These are phyloP conservation scores for Iguana delicatissima DNA, from an alignment of 2,797 vertebrate genomes.

Conservation along the genomic window DNA sequence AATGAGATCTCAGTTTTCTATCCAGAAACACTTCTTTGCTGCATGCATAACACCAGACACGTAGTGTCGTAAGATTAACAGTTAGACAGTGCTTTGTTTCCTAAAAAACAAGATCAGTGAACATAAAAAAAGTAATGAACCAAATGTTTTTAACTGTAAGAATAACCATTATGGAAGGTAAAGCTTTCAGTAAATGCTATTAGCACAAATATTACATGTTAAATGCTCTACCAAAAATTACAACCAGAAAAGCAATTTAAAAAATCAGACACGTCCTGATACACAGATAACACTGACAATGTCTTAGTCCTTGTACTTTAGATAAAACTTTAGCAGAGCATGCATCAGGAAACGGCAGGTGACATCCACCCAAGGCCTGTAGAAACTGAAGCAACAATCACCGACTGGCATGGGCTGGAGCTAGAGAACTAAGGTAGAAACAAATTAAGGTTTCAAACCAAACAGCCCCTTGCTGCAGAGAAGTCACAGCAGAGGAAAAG, in stretches of 20 bases:
- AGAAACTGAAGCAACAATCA: not conserved
- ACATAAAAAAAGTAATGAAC: conserved; percentile 20
- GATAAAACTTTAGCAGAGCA: not conserved
- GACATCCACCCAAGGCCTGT: not conserved
- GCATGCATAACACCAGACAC: conserved; percentile 98
- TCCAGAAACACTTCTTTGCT: conserved; percentile 98
- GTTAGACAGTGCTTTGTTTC: conserved; percentile 95
- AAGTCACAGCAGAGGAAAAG: not conserved
- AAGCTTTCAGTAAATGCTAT: not conserved
- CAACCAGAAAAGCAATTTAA: not conserved
- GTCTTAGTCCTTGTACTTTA: not conserved
- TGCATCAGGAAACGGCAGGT: not conserved
- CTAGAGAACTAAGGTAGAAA: not conserved
- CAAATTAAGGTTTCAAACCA: not conserved
- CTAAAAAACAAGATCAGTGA: conserved; percentile 74
- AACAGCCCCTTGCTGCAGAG: not conserved
- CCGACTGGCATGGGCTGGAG: not conserved
- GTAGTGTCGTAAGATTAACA: conserved; percentile 97
- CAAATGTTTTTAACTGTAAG: not conserved
- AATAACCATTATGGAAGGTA: not conserved
- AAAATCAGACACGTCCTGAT: not conserved
- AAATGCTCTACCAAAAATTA: not conserved
- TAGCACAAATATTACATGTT: not conserved
- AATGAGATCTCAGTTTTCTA: conserved; percentile 89
- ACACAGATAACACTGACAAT: not conserved